phyloP scores from a whole-genome alignment of 2,888 invertebrate genomes.

The Hydropsyche betteni region DNA sequence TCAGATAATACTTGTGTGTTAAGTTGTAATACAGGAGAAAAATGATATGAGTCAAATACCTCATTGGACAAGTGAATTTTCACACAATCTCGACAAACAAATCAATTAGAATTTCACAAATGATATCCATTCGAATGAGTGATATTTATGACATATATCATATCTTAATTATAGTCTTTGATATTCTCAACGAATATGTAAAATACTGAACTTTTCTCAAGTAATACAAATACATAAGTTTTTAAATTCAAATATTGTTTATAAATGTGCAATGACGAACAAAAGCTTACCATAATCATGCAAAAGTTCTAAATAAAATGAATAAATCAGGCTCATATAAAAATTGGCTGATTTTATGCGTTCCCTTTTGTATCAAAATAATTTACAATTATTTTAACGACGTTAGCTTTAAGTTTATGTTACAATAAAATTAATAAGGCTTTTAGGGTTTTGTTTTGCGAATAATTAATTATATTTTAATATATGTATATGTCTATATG shows the following conservation, averaged over 20 bases:
- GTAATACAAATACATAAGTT: background rate
- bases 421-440: conserved; percentile 42
- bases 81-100: too few species aligned
- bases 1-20: too few species aligned
- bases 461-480: conserved; percentile 31
- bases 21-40: too few species aligned
- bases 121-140: too few species aligned
- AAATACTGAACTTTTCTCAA: too few species aligned
- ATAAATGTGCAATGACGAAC: background rate
- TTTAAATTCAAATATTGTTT: background rate
- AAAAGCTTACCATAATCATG: background rate
- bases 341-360: conserved; percentile 27
- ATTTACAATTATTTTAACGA: conserved; percentile 39
- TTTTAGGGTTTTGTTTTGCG: conserved; percentile 40
- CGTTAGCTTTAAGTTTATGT: conserved; percentile 39
- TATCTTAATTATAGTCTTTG: too few species aligned
- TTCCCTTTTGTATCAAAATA: conserved; percentile 37
- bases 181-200: too few species aligned
- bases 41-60: too few species aligned
- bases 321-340: conserved; percentile 7
- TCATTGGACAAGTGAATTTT: too few species aligned
- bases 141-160: too few species aligned
- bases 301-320: background rate
- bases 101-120: too few species aligned
- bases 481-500: conserved; percentile 22